Evolutionary conservation across 2,888 invertebrate genomes (phyloP).

Genomic region (Tachina lurida): DNA sequence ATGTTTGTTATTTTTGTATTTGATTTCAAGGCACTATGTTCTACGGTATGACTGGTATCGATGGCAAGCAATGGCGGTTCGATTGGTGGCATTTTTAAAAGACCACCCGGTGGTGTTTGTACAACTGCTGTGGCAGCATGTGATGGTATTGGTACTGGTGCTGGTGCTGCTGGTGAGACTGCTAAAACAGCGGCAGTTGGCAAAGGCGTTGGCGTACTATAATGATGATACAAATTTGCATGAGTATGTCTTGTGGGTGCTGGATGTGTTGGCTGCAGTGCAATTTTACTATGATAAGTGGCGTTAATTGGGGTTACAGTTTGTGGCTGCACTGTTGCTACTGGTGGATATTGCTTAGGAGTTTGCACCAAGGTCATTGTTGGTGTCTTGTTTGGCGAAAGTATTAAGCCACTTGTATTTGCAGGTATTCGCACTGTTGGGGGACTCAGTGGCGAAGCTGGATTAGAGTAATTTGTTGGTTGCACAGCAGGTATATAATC

Average conservation of each 20-base stretch:
- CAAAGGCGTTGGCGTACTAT: slow-evolving; percentile 48
- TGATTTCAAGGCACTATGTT: slow-evolving; percentile 30
- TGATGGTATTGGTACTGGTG: slow-evolving; percentile 26
- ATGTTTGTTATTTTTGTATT: slow-evolving; percentile 46
- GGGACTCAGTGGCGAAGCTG: slow-evolving; percentile 76
- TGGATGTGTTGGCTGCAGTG: slow-evolving; percentile 49
- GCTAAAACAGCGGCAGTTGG: slow-evolving; percentile 53
- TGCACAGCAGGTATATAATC: slow-evolving; percentile 77
- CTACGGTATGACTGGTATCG: slow-evolving; percentile 45
- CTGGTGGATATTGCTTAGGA: slow-evolving; percentile 72
- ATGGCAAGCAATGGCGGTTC: slow-evolving; percentile 68
- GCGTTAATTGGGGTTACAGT: slow-evolving; percentile 40
- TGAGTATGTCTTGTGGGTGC: slow-evolving; percentile 35
- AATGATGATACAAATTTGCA: slow-evolving; percentile 46
- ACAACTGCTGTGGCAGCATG: slow-evolving; percentile 29
- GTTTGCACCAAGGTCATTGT: slow-evolving; percentile 75
- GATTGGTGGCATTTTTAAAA: slow-evolving; percentile 33
- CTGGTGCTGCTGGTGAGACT: slow-evolving; percentile 37
- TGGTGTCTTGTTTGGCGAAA: slow-evolving; percentile 76
- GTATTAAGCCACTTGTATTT: slow-evolving; percentile 75
- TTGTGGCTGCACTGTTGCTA: slow-evolving; percentile 43
- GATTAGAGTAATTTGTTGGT: slow-evolving; percentile 74
- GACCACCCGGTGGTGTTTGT: slow-evolving; percentile 16
- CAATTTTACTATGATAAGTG: slow-evolving; percentile 69
- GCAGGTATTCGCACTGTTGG: slow-evolving; percentile 74